Evolutionary conservation across 92 coral and sea anemone species (phyloP).

Genomic region (Umimayanthus kanabou): DNA sequence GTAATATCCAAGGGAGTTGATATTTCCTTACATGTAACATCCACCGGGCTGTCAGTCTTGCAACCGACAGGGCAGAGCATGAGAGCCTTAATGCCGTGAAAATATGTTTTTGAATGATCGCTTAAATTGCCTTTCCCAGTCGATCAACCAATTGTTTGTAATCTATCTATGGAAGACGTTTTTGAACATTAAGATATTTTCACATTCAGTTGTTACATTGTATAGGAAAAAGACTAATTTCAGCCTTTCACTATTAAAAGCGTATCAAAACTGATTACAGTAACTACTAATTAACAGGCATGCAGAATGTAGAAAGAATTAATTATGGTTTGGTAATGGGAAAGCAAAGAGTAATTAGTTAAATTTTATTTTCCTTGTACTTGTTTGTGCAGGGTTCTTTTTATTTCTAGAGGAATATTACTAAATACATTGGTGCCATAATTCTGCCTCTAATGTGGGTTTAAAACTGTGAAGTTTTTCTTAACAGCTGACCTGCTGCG

Average conservation of each 20-base stretch:
- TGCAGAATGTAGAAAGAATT: background rate
- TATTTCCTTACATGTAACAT: background rate
- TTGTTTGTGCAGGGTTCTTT: background rate
- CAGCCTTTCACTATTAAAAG: background rate
- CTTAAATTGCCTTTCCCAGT: background rate
- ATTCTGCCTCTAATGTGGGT: background rate
- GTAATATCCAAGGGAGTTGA: background rate
- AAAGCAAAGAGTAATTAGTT: background rate
- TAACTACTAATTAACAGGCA: background rate
- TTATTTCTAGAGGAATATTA: no score
- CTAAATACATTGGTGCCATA: background rate
- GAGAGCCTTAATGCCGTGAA: background rate
- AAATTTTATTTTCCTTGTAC: background rate
- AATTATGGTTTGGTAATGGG: background rate
- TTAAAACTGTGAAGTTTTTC: background rate
- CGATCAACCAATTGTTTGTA: background rate
- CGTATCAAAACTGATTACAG: background rate
- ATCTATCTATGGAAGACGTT: background rate
- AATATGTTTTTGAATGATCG: no score
- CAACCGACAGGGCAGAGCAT: background rate
- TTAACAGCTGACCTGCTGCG: slow-evolving; percentile 1
- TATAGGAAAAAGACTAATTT: no score
- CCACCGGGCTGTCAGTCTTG: background rate
- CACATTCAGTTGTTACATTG: background rate
- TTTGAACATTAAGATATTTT: no score